phyloP scores from a whole-genome alignment of 2,113 vertebrate genomes.

The Bubo blakistoni region DNA sequence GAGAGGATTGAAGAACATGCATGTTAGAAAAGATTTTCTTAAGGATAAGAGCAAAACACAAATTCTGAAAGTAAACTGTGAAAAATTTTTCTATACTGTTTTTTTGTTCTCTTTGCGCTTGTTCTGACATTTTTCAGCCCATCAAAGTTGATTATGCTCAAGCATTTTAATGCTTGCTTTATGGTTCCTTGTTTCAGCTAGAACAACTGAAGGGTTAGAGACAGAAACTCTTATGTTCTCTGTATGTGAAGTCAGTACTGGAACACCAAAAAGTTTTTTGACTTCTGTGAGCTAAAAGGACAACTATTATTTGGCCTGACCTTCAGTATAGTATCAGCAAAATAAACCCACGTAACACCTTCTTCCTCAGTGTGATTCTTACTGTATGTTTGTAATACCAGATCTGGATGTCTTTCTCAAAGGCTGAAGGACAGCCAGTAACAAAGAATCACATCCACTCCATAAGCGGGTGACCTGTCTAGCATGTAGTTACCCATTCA shows the following conservation, averaged over 20 bases:
- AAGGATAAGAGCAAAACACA: background rate
- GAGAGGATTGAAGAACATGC: background rate
- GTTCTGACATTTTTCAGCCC: background rate
- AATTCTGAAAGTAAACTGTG: background rate
- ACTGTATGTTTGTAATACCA: fast-evolving
- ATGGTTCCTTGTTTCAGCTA: background rate
- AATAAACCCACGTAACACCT: background rate
- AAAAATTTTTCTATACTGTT: background rate
- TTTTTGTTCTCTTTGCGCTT: background rate
- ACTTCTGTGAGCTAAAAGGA: background rate
- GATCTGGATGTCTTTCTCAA: background rate
- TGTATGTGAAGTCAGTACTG: background rate
- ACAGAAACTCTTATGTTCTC: background rate
- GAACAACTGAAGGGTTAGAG: background rate
- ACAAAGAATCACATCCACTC: background rate
- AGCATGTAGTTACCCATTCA: background rate
- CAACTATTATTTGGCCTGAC: background rate
- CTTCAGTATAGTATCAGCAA: background rate
- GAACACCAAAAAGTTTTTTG: background rate
- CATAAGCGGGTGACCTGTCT: background rate
- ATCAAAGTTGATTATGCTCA: background rate
- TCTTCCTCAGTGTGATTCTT: background rate
- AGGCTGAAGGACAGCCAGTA: background rate
- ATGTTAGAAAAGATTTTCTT: background rate
- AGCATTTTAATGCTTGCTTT: background rate